These are phyloP conservation scores for Hirtodrosophila confusa DNA, from an alignment of 2,888 invertebrate species.

Conservation along the genomic window DNA sequence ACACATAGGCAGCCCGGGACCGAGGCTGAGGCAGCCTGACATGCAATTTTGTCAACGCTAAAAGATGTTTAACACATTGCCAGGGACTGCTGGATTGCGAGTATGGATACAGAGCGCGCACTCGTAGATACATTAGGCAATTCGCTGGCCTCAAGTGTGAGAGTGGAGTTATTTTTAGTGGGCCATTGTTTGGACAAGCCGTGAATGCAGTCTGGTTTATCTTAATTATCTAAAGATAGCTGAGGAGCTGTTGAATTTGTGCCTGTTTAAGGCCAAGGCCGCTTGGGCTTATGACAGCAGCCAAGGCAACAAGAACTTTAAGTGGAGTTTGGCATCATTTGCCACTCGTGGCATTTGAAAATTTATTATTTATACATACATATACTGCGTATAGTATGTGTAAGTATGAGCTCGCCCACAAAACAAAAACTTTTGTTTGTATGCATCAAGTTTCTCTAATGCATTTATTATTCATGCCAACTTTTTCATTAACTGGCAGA, in stretches of 20 bases:
- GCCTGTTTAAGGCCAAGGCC: constrained; percentile 53
- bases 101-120: constrained; percentile 13
- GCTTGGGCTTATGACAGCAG: background rate
- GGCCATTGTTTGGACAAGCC: constrained; percentile 44
- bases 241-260: constrained; percentile 9
- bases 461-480: constrained; percentile 79
- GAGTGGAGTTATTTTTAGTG: constrained; percentile 47
- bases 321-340: constrained; percentile 1
- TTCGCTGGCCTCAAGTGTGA: constrained; percentile 39
- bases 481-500: constrained; percentile 74
- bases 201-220: constrained; percentile 22
- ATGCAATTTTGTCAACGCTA: constrained; percentile 78
- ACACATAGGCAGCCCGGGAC: background rate
- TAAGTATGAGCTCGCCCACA: constrained; percentile 15
- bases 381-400: constrained; percentile 29
- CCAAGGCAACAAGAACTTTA: constrained; percentile 11
- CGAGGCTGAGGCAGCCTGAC: constrained; percentile 12
- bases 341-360: constrained; percentile 24
- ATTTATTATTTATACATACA: constrained; percentile 50
- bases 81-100: constrained; percentile 12
- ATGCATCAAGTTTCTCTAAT: constrained; percentile 62
- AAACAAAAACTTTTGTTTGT: constrained; percentile 49
- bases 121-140: constrained; percentile 44
- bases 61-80: constrained; percentile 81
- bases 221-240: constrained; percentile 2